Conservation (phyloP, 2,888 invertebrate genomes). For the Odontocerum albicorne region DNA sequence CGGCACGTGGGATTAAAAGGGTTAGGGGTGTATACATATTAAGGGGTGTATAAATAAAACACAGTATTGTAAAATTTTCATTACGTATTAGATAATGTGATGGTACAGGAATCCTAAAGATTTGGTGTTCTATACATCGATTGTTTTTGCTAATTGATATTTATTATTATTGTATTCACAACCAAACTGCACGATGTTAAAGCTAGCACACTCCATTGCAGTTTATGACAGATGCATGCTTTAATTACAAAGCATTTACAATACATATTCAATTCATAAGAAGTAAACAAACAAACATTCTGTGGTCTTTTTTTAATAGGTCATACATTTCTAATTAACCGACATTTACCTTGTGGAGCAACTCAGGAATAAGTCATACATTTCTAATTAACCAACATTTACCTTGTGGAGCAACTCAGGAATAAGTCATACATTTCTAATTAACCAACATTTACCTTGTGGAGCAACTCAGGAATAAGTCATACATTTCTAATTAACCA, state of each 20-base stretch:
- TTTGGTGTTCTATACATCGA: slow-evolving; percentile 36
- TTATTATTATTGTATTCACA: slow-evolving; percentile 30
- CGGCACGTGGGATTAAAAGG: too few species aligned
- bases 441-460: not conserved
- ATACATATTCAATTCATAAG: too few species aligned
- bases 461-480: too few species aligned
- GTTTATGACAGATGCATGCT: slow-evolving; percentile 5
- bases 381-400: not conserved
- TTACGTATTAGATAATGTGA: slow-evolving; percentile 28
- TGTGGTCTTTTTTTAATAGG: too few species aligned
- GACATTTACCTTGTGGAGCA: not conserved
- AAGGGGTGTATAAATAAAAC: slow-evolving; percentile 17
- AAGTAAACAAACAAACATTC: too few species aligned
- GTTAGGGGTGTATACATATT: too few species aligned
- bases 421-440: too few species aligned
- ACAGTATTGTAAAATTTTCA: slow-evolving; percentile 19
- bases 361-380: too few species aligned
- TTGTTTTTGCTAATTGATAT: slow-evolving; percentile 30
- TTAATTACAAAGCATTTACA: slow-evolving; percentile 9
- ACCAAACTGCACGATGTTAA: slow-evolving; percentile 32
- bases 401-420: not conserved
- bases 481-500: too few species aligned
- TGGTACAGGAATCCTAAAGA: slow-evolving; percentile 30
- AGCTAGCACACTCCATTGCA: slow-evolving; percentile 15
- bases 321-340: too few species aligned